phyloP scores from a whole-genome alignment of 1,140 invertebrate genomes.

The Drosophila cardini region DNA sequence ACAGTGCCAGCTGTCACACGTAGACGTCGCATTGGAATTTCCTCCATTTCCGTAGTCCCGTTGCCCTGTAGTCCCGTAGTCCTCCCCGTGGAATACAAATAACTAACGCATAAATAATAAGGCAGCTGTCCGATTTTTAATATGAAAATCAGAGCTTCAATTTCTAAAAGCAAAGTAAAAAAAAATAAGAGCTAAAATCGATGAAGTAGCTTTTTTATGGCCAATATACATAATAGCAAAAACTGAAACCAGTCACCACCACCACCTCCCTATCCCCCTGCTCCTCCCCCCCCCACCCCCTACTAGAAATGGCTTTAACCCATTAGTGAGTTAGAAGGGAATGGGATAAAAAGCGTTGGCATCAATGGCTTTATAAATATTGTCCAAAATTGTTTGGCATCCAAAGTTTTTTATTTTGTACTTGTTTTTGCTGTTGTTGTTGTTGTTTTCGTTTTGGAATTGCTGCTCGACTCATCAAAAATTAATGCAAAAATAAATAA shows the following conservation, averaged over 20 bases:
- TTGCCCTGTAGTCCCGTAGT: not conserved
- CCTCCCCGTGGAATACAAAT: constrained; percentile 4
- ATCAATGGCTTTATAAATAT: constrained; percentile 45
- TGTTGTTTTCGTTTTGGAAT: constrained; percentile 30
- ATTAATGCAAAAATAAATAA: constrained; percentile 84
- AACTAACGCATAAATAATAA: constrained; percentile 59
- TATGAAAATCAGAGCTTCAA: constrained; percentile 31
- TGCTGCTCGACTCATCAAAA: constrained; percentile 67
- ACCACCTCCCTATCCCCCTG: too few species aligned
- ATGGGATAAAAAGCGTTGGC: not conserved
- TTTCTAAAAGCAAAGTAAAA: not conserved
- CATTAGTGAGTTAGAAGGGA: not conserved
- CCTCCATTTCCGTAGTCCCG: not conserved
- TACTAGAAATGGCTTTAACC: constrained; percentile 30
- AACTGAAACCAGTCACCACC: constrained; percentile 30
- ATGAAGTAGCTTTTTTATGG: constrained; percentile 48
- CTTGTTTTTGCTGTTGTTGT: constrained; percentile 27
- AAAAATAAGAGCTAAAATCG: constrained; percentile 64
- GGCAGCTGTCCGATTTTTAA: constrained; percentile 42
- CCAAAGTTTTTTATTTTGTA: constrained; percentile 42
- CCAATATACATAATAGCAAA: constrained; percentile 53
- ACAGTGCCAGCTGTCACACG: constrained; percentile 39
- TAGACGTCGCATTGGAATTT: constrained; percentile 1
- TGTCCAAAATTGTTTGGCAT: constrained; percentile 31
- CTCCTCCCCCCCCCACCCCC: too few species aligned